These are phyloP conservation scores for Alfaro cultratus DNA, from an alignment of 2,797 vertebrate genomes.

Conservation along the genomic window DNA sequence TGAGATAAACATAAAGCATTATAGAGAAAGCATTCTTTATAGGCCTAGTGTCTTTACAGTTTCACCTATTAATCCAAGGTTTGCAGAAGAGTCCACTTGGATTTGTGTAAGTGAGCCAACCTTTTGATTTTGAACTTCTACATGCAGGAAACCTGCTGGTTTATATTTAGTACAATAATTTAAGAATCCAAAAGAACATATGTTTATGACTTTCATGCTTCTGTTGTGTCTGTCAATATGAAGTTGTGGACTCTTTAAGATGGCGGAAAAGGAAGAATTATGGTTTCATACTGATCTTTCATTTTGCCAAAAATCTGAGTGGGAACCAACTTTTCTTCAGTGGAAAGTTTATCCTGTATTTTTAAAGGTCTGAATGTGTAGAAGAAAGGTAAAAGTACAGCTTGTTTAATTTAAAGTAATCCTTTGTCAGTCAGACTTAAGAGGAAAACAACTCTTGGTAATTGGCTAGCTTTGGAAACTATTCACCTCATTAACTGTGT, in stretches of 20 bases:
- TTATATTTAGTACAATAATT: too few species aligned
- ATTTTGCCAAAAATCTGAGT: not conserved
- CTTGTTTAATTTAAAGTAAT: not conserved
- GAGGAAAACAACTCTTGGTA: not conserved
- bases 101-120: not conserved
- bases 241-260: not conserved
- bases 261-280: not conserved
- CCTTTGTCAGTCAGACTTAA: not conserved
- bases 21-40: not conserved
- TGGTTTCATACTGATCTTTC: not conserved
- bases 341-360: not conserved
- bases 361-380: not conserved
- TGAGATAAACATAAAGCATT: slow-evolving; percentile 1
- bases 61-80: not conserved
- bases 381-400: not conserved
- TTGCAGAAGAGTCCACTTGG: not conserved
- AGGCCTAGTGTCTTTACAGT: not conserved
- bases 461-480: not conserved
- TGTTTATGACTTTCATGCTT: not conserved
- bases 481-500: not conserved
- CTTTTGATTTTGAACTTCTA: not conserved
- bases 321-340: not conserved
- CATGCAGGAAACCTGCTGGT: not conserved
- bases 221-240: not conserved
- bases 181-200: not conserved